A percentile compares a stretch with the other conserved stretches of the same genome.
These are phyloP conservation scores for Acronicta psi DNA, from an alignment of 2,888 invertebrate species.

Conservation along the genomic window DNA sequence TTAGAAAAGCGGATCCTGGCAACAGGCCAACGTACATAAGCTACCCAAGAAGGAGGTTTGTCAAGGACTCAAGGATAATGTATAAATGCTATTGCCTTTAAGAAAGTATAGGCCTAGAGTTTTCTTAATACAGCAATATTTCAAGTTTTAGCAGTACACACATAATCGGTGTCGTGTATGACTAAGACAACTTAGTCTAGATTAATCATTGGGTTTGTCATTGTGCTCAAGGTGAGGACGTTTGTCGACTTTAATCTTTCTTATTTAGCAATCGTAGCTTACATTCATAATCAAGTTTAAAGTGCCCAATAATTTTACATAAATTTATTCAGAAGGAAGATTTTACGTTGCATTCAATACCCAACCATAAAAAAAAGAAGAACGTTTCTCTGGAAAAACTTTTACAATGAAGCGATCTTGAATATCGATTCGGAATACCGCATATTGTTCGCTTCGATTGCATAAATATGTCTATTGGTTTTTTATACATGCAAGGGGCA, in stretches of 20 bases:
- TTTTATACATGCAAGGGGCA: conserved; percentile 37
- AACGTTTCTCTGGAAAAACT: conserved; percentile 41
- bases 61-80: conserved; percentile 19
- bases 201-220: conserved; percentile 58
- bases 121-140: conserved; percentile 20
- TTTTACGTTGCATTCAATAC: conserved; percentile 43
- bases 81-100: background rate
- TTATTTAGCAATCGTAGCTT: conserved; percentile 20
- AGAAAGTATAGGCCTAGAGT: background rate
- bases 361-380: conserved; percentile 53
- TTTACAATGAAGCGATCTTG: conserved; percentile 47
- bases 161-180: conserved; percentile 42
- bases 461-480: conserved; percentile 46
- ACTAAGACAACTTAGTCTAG: conserved; percentile 56
- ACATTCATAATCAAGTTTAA: conserved; percentile 4
- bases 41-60: conserved; percentile 29
- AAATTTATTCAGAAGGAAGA: conserved; percentile 42
- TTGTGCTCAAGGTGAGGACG: conserved; percentile 66
- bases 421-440: conserved; percentile 54
- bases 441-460: conserved; percentile 54
- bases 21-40: conserved; percentile 44
- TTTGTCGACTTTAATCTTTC: conserved; percentile 50
- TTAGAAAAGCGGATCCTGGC: conserved; percentile 55
- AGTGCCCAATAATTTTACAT: conserved; percentile 17
- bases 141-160: conserved; percentile 23